Conservation (phyloP, 2,797 vertebrate genomes). For the Smutsia temminckii region DNA sequence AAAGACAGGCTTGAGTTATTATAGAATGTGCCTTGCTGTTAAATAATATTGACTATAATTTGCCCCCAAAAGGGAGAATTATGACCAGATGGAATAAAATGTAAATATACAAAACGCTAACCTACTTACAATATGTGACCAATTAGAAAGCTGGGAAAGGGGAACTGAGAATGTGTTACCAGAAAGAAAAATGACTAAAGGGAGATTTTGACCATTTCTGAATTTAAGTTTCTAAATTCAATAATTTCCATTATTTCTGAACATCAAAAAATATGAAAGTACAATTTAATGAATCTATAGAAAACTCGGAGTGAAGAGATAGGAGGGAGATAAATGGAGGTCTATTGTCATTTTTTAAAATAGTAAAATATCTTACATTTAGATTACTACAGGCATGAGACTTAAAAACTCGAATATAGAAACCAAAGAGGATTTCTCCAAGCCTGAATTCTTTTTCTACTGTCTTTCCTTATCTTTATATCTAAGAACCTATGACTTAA, state of each 20-base stretch:
- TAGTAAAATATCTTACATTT: constrained; percentile 8
- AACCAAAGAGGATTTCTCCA: constrained; percentile 1
- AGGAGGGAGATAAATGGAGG: neutral
- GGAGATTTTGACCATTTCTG: constrained; percentile 74
- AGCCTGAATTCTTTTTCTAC: neutral
- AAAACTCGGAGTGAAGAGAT: neutral
- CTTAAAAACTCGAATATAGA: neutral
- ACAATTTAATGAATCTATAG: constrained; percentile 1
- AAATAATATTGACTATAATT: constrained; percentile 50
- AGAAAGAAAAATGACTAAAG: constrained; percentile 72
- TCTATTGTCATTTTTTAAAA: constrained; percentile 39
- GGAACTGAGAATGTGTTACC: constrained; percentile 64
- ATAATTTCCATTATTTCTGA: constrained; percentile 50
- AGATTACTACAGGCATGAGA: neutral
- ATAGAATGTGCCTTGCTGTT: neutral
- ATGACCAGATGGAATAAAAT: constrained; percentile 45
- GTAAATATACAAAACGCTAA: constrained; percentile 67
- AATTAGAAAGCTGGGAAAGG: constrained; percentile 55
- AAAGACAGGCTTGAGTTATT: constrained; percentile 39
- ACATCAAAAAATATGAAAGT: constrained; percentile 1
- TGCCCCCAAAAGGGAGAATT: constrained; percentile 45
- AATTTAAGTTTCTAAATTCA: constrained; percentile 50
- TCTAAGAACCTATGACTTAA: constrained; percentile 6
- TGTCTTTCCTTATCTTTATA: constrained; percentile 7
- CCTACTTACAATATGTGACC: constrained; percentile 73